These are phyloP conservation scores for Todiramphus chloris DNA, from an alignment of 2,113 vertebrate genomes.

Conservation along the genomic window DNA sequence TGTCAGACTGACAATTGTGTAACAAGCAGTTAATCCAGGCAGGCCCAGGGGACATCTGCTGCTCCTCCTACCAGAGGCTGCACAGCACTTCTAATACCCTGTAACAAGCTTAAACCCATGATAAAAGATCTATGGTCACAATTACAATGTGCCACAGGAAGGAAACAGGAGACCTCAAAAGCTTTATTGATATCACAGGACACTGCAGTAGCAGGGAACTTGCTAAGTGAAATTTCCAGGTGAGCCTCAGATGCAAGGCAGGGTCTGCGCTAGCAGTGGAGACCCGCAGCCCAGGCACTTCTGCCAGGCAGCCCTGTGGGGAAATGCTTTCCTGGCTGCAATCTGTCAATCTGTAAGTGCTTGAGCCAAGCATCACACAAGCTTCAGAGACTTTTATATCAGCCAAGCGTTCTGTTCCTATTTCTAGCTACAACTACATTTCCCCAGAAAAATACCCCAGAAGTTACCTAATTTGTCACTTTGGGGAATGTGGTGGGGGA, in stretches of 20 bases:
- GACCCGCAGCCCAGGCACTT: not conserved
- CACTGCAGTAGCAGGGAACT: not conserved
- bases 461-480: not conserved
- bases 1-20: not conserved
- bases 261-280: rapidly evolving
- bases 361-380: not conserved
- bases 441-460: not conserved
- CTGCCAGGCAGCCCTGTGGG: not conserved
- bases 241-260: not conserved
- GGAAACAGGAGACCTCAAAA: not conserved
- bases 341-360: not conserved
- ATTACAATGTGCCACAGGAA: not conserved
- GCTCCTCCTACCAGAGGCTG: not conserved
- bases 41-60: not conserved
- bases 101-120: conserved; percentile 19
- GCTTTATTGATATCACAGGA: not conserved
- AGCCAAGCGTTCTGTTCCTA: not conserved
- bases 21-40: not conserved
- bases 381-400: not conserved
- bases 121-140: not conserved
- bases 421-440: not conserved
- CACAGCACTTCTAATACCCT: not conserved
- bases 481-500: not conserved
- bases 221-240: not conserved
- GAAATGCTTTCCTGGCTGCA: not conserved